phyloP scores from a whole-genome alignment of 2,797 vertebrate species.

The Potorous gilbertii region DNA sequence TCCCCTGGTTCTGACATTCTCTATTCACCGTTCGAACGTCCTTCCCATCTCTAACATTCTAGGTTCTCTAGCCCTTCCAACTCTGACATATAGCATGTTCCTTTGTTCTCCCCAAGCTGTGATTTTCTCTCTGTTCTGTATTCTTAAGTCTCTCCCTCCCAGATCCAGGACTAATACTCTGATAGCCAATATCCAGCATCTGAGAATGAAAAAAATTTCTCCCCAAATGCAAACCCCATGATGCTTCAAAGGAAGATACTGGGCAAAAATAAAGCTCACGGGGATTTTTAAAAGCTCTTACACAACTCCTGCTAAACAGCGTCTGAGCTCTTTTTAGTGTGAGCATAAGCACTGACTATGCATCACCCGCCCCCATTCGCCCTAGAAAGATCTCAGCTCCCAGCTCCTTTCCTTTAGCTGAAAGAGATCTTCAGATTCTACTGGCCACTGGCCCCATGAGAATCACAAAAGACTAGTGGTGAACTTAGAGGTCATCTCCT shows the following conservation, averaged over 20 bases:
- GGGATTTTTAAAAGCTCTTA: neutral
- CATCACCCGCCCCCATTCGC: neutral
- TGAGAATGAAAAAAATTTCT: neutral
- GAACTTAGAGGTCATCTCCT: neutral
- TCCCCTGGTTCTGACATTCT: neutral
- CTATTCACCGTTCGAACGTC: neutral
- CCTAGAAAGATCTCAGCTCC: neutral
- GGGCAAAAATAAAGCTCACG: neutral
- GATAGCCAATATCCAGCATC: neutral
- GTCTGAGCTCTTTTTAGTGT: neutral
- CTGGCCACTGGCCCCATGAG: neutral
- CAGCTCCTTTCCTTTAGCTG: neutral
- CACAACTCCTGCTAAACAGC: neutral
- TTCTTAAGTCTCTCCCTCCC: neutral
- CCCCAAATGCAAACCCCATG: neutral
- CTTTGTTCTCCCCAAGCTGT: neutral
- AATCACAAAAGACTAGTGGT: neutral
- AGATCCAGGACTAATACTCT: neutral
- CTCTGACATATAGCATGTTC: neutral
- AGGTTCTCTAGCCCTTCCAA: neutral
- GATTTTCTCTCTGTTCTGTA: neutral
- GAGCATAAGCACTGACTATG: neutral
- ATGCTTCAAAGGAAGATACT: neutral
- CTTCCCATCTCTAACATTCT: neutral
- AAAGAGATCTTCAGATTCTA: neutral